Base-by-base conservation (phyloP, 1,140 invertebrate species). In the Orchestia grillus region DNA sequence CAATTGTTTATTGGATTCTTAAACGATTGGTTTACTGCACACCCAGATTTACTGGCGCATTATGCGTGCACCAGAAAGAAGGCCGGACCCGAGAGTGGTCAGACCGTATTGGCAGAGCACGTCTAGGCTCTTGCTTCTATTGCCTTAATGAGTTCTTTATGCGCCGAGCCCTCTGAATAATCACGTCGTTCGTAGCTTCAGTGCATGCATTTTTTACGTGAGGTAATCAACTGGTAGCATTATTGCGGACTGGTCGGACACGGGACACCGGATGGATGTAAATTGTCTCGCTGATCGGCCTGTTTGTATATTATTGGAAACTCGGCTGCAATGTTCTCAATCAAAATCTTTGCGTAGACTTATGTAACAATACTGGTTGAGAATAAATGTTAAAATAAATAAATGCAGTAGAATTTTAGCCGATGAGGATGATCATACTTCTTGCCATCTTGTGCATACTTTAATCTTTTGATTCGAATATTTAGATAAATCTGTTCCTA, bases 91-190 rank as follows among this genome's bases (percentile, higher is more conserved):
- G 28, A 77, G 62, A 28, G 6, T 28, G 62, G 62, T 77, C 11
- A 3, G 62, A 36, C 62, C 36, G 15, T 36, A 77, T 36, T 77
- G 62, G 62, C 28, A 77, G 62, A 77, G 28, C 62, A 15, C 62
- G 62, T 77, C 62, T 3, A 15, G 15, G 62, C 62, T 77, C 28
- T 36, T 23, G 15, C 62, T 77, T 77, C 36, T 77, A 77, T 77
- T 77, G 62, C 62, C 62, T 77, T 77, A 77, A 77, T 77, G 62
- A 77, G 62, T 77, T 77, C 62, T 77, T 77, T 77, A 77, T 36
- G 62, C 3, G 19, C 47, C 6, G 47, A 53, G 47, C 47, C n/a
- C 62, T 77, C 15, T 15, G 62, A 77, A 77, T 77, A 3, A 77
- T 77, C 15, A 77, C 62, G 36, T 77, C 28, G 62, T 77, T 77